These are phyloP conservation scores for Epinephelus awoara DNA, from an alignment of 2,797 vertebrate genomes.

Conservation along the genomic window DNA sequence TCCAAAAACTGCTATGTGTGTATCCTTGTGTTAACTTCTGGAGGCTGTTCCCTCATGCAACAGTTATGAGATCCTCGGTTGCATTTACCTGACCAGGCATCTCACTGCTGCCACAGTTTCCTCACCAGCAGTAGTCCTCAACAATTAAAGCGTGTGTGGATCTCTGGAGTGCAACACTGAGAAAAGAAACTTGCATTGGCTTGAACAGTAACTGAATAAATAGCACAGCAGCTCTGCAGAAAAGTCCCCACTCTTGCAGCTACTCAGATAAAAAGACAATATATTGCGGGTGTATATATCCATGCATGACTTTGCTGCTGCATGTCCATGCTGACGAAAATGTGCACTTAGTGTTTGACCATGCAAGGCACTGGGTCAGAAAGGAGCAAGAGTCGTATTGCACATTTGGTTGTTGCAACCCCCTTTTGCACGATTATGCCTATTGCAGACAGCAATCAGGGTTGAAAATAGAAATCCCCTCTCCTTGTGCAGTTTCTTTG, in stretches of 20 bases:
- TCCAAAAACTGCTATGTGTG: not conserved
- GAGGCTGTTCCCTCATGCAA: constrained; percentile 67
- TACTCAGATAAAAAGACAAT: constrained; percentile 23
- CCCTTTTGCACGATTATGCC: constrained; percentile 61
- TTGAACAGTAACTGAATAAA: constrained; percentile 40
- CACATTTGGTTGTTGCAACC: constrained; percentile 80
- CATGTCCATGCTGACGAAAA: constrained; percentile 54
- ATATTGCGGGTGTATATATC: constrained; percentile 19
- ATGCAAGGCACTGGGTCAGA: constrained; percentile 79
- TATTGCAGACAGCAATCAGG: constrained; percentile 59
- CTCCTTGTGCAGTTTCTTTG: constrained; percentile 38
- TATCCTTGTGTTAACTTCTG: constrained; percentile 39
- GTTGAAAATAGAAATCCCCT: constrained; percentile 55
- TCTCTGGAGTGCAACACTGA: constrained; percentile 35
- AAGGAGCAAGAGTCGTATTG: constrained; percentile 64
- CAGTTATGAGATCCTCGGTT: constrained; percentile 61
- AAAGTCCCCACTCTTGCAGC: constrained; percentile 29
- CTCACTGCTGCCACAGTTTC: constrained; percentile 43
- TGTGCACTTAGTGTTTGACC: constrained; percentile 73
- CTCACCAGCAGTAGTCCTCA: constrained; percentile 32
- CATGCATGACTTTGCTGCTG: constrained; percentile 49
- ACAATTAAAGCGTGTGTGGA: constrained; percentile 32
- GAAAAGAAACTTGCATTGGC: constrained; percentile 41
- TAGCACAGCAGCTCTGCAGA: constrained; percentile 41
- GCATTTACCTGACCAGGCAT: constrained; percentile 52